Base-by-base conservation (phyloP, 2,797 vertebrate genomes). In the Cephalopachus bancanus region DNA sequence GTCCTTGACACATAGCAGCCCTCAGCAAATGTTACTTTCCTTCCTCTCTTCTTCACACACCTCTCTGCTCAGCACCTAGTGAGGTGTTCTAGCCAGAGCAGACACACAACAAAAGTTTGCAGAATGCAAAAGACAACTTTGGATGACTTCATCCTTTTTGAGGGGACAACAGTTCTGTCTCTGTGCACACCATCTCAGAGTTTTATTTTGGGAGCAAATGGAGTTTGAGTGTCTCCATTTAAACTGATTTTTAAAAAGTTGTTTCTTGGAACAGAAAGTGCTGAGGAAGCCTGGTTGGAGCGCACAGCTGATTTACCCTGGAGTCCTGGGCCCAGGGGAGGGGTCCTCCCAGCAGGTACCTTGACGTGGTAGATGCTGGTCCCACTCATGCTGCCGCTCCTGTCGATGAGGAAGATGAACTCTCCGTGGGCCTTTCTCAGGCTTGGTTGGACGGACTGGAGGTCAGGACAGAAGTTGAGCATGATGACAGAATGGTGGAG, bases 401-500 rank as follows among this genome's bases (percentile, higher is more conserved):
- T 98, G 97, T 99, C 99, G 0, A 99, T 93, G 59, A 99, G 99
- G 98, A 99, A 99, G 98, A 99, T 99, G 44, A 99, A 99, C 97
- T 99, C 99, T 0, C 99, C 99, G 0, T 99, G 99, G 83, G 99
- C 98, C 97, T 98, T 99, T 92, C 95, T 98, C 92, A 99, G 98
- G 98, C 99, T 99, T 0, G 99, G 99, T 93, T 99, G 99, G 85
- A 98, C 55, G 0, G 98, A 98, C 94, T 99, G 98, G 76, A 99
- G 97, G 98, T 99, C 98, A 0, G 99, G 99, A 71, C 99, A 99
- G 97, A 99, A 99, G 98, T 99, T 99, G 85, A 99, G 97, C 99
- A 99, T 99, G 97, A 99, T 96, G 95, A 99, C 99, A 0, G 99
- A 99, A 97, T 99, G 99, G 98, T 99, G 99, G 71, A 99, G 99